Base-by-base conservation (phyloP, 2,888 invertebrate genomes). In the Alcis repandata region DNA sequence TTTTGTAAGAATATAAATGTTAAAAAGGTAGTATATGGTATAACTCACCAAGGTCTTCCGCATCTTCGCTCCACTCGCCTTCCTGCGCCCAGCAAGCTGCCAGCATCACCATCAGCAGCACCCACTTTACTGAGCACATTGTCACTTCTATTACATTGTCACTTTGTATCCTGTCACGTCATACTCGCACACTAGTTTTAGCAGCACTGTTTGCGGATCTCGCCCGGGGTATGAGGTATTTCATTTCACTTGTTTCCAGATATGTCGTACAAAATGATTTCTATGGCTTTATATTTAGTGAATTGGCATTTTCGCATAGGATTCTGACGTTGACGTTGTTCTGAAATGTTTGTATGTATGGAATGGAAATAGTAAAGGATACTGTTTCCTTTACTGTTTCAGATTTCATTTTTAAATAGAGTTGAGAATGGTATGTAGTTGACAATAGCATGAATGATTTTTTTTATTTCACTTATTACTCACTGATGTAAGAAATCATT, bases 31-130 rank as follows among this genome's bases (percentile, higher is more conserved):
- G n/a, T n/a, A n/a, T n/a, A n/a, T n/a, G 2, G 9, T 9, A 43
- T 27, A 49, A 66, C 90, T 87, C 75, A 92, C 93, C 92, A 54
- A 93, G 78, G 57, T 93, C 92, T 72, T 93, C 92, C 11, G 92
- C 92, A 68, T 93, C 93, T 69, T 93, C 93, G 52, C 91, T 92
- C 93, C 93, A 93, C 76, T 93, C 93, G 22, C 92, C 92, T 62
- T 93, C 92, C 74, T 93, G 92, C 49, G 92, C 92, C 86, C 91
- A 91, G 80, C 91, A 89, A 19, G 89, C 91, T 32, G 90, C 89
- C 71, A 92, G 83, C 85, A 92, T 86, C 81, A 93, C 85, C 68
- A 91, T 63, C 76, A 92, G 71, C 76, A 84, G 84, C 64, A 90
- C 74, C 89, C 91, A 91, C 88, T 90, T 89, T 73, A 91, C 89